Percentiles rank a stretch among this genome's conserved stretches.
These are phyloP conservation scores for Aphelenchoides bicaudatus DNA, from an alignment of 2,888 invertebrate genomes.

Conservation along the genomic window DNA sequence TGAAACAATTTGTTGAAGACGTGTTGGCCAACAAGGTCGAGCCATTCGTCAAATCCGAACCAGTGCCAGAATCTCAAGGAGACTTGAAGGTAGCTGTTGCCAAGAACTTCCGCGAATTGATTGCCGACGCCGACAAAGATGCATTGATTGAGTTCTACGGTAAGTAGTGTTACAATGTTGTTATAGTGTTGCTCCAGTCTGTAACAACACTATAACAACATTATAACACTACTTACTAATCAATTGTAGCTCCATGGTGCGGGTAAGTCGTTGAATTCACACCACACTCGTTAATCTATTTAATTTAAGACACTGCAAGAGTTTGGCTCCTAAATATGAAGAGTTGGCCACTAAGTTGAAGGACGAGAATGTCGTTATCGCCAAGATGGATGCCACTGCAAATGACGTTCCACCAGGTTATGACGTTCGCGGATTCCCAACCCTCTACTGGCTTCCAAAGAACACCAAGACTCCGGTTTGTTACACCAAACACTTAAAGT, in stretches of 20 bases:
- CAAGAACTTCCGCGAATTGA: conserved; percentile 87
- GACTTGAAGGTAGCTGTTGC: conserved; percentile 79
- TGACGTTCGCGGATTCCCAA: conserved; percentile 95
- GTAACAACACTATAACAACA: no score
- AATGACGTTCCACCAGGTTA: conserved; percentile 89
- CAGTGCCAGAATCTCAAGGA: conserved; percentile 79
- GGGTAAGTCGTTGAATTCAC: no score
- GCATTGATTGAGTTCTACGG: conserved; percentile 75
- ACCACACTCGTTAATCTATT: conserved; percentile 60
- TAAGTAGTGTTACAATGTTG: no score
- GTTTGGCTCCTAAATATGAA: conserved; percentile 84
- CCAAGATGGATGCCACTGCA: conserved; percentile 96
- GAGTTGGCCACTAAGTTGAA: conserved; percentile 80
- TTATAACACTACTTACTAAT: no score
- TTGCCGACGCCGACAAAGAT: conserved; percentile 83
- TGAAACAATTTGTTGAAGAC: conserved; percentile 80
- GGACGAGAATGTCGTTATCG: conserved; percentile 79
- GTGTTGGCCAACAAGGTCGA: conserved; percentile 78
- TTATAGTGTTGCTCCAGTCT: no score
- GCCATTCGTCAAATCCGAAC: conserved; percentile 89
- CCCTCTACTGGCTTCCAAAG: conserved; percentile 89
- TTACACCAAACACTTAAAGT: no score
- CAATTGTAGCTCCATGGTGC: no score
- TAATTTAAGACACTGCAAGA: conserved; percentile 98
- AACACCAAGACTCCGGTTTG: conserved; percentile 67